Evolutionary conservation across 1,140 invertebrate genomes (phyloP).

Genomic region (Mactra quadrangularis): DNA sequence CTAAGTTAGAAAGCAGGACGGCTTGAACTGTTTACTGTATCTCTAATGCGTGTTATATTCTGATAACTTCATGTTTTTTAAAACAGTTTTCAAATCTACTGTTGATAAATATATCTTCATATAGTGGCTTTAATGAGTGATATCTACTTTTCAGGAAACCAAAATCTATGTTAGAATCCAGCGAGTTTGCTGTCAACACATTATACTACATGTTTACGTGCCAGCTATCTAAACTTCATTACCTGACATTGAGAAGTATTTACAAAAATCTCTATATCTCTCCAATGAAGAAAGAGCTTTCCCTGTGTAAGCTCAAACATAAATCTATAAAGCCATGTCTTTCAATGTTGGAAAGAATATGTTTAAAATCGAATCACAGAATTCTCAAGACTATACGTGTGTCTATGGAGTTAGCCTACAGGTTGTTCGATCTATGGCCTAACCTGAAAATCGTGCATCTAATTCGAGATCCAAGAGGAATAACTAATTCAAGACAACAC

Average conservation of each 20-base stretch:
- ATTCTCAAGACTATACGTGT: conserved; percentile 18
- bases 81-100: no score
- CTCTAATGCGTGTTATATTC: no score
- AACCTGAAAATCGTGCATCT: conserved; percentile 26
- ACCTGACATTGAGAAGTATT: neutral
- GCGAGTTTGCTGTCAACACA: conserved; percentile 13
- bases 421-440: conserved; percentile 6
- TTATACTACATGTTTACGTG: conserved; percentile 20
- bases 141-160: conserved; percentile 23
- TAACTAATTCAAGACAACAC: conserved; percentile 1
- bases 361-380: neutral
- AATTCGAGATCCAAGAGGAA: conserved; percentile 23
- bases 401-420: conserved; percentile 6
- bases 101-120: no score
- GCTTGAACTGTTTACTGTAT: no score
- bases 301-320: neutral
- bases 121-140: no score
- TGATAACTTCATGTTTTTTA: no score
- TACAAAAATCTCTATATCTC: neutral
- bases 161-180: neutral
- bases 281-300: neutral
- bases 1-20: no score
- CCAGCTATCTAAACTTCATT: neutral
- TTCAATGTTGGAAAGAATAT: neutral
- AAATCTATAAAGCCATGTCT: neutral